A percentile compares a stretch with the other conserved stretches of the same genome.
Conservation (phyloP, 2,797 vertebrate genomes). For the Fundulus diaphanus region DNA sequence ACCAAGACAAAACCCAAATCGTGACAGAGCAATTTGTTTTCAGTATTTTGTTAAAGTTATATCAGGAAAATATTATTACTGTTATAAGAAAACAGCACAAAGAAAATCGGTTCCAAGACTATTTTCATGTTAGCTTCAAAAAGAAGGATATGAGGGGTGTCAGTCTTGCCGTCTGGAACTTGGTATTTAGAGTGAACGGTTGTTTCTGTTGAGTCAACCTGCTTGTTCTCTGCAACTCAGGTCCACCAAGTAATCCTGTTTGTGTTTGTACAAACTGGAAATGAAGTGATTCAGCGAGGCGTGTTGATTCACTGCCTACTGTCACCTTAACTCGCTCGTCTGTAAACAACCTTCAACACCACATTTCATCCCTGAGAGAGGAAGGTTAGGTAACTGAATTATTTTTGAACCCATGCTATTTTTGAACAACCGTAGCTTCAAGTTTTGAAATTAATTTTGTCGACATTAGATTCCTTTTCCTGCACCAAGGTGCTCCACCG, state of each 20-base stretch:
- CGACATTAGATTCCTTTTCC: slow-evolving; percentile 32
- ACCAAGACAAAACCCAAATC: too few relatives aligned
- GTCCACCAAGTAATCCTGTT: slow-evolving; percentile 57
- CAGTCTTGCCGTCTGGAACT: neutral
- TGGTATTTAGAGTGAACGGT: slow-evolving; percentile 21
- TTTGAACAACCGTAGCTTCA: neutral
- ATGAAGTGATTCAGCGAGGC: slow-evolving; percentile 31
- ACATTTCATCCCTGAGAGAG: slow-evolving; percentile 2
- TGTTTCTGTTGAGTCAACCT: slow-evolving; percentile 25
- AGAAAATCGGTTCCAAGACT: neutral
- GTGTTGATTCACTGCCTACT: slow-evolving; percentile 43
- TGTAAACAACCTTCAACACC: slow-evolving; percentile 44
- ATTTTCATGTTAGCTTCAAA: neutral
- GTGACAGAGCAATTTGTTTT: neutral
- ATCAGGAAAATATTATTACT: neutral
- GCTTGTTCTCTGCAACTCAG: slow-evolving; percentile 29
- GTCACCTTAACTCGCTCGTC: slow-evolving; percentile 54
- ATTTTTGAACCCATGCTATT: neutral
- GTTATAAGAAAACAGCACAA: neutral
- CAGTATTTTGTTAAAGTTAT: neutral
- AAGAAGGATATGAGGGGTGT: neutral
- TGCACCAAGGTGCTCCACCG: slow-evolving; percentile 23
- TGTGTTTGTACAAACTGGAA: slow-evolving; percentile 63
- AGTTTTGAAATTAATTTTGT: slow-evolving; percentile 39
- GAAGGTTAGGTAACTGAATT: neutral